phyloP scores from a whole-genome alignment of 2,113 vertebrate species.

The Clarias magur region DNA sequence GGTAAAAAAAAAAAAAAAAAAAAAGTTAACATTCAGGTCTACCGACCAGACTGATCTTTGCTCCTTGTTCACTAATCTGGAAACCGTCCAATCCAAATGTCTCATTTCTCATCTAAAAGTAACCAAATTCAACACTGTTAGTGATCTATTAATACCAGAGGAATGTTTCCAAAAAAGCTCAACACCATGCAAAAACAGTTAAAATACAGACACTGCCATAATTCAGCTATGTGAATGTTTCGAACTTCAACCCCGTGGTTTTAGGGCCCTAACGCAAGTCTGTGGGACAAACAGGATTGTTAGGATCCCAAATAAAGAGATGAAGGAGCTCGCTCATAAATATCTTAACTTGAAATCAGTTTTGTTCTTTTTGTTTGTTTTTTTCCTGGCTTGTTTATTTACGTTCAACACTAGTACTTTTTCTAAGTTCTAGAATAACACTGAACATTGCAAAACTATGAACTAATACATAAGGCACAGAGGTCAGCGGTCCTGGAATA shows the following conservation, averaged over 20 bases:
- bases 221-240: background rate
- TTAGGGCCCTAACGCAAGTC: slow-evolving; percentile 9
- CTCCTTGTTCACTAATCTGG: background rate
- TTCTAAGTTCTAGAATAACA: no score
- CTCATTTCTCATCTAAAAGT: slow-evolving; percentile 8
- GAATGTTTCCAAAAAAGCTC: slow-evolving; percentile 30
- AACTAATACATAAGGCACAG: no score
- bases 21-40: background rate
- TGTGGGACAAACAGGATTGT: background rate
- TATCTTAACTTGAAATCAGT: no score
- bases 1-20: background rate
- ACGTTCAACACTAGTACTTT: no score
- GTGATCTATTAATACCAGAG: slow-evolving; percentile 30
- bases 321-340: background rate
- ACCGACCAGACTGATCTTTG: background rate
- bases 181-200: background rate
- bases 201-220: slow-evolving; percentile 8
- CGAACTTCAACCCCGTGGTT: background rate
- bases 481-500: no score
- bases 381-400: no score
- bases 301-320: background rate
- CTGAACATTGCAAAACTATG: no score
- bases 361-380: no score
- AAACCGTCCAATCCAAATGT: slow-evolving; percentile 33
- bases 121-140: slow-evolving; percentile 5